Percentiles rank a stretch among this genome's conserved stretches.
Evolutionary conservation across 2,888 invertebrate genomes (phyloP).

Genomic region (Liodrosophila aerea): DNA sequence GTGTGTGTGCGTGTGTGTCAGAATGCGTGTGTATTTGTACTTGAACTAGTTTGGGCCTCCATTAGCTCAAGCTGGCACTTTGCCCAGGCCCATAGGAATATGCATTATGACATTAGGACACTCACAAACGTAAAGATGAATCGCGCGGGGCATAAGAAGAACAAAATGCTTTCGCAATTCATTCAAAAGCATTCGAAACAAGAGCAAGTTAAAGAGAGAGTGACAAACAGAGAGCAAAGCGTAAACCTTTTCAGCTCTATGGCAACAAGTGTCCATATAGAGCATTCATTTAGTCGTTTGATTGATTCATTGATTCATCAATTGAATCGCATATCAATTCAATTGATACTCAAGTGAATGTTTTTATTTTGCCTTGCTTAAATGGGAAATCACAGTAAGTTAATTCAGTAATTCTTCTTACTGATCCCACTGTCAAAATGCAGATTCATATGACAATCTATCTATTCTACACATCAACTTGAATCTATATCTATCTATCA

Average conservation of each 20-base stretch:
- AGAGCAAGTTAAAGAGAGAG: too few relatives aligned
- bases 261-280: slow-evolving; percentile 41
- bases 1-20: not conserved
- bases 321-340: not conserved
- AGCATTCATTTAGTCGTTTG: slow-evolving; percentile 5
- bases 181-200: too few relatives aligned
- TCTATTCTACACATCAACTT: too few relatives aligned
- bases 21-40: slow-evolving; percentile 44
- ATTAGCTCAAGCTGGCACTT: slow-evolving; percentile 53
- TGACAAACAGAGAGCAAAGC: not conserved
- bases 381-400: too few relatives aligned
- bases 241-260: slow-evolving; percentile 5
- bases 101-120: slow-evolving; percentile 42
- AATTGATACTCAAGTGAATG: too few relatives aligned
- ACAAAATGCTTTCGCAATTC: too few relatives aligned
- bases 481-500: too few relatives aligned
- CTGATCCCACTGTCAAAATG: too few relatives aligned
- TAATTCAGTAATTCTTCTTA: too few relatives aligned
- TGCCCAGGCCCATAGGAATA: slow-evolving; percentile 62
- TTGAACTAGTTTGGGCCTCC: slow-evolving; percentile 66
- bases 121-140: not conserved
- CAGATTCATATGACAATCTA: too few relatives aligned
- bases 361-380: too few relatives aligned
- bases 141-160: rapidly evolving
- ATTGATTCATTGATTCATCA: slow-evolving; percentile 1